phyloP scores from a whole-genome alignment of 1,140 invertebrate genomes.

The Oryctes rhinoceros region DNA sequence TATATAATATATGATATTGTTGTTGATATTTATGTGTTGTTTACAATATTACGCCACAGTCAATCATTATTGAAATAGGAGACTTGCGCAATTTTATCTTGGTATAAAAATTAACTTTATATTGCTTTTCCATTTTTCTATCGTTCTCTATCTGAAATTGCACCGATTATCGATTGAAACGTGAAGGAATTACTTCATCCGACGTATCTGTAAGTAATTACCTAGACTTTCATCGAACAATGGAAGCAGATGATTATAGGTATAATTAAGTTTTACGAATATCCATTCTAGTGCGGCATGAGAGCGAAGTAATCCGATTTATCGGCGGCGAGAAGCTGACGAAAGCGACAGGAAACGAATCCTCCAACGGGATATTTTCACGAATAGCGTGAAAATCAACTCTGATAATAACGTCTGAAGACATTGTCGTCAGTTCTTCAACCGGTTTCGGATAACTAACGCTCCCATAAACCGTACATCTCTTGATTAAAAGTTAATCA shows the following conservation, averaged over 20 bases:
- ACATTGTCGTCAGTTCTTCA: slow-evolving; percentile 22
- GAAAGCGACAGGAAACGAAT: not conserved
- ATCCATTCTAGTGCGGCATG: slow-evolving; percentile 13
- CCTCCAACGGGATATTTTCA: slow-evolving; percentile 25
- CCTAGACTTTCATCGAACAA: slow-evolving; percentile 13
- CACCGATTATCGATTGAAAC: not conserved
- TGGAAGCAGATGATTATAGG: slow-evolving; percentile 21
- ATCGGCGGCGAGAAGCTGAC: slow-evolving; percentile 17
- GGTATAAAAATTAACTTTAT: not conserved
- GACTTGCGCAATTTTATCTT: too few relatives aligned
- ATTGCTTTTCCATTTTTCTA: not conserved
- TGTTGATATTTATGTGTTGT: too few relatives aligned
- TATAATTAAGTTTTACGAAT: slow-evolving; percentile 35
- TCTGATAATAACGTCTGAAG: slow-evolving; percentile 11
- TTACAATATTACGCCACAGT: too few relatives aligned
- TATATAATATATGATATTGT: too few relatives aligned
- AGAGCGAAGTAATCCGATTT: slow-evolving; percentile 25
- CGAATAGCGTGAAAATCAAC: slow-evolving; percentile 31
- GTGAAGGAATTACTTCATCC: not conserved
- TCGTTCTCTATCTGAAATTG: not conserved
- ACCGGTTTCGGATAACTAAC: slow-evolving; percentile 18
- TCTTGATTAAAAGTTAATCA: slow-evolving; percentile 31
- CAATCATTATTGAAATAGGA: too few relatives aligned
- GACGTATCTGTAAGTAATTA: slow-evolving; percentile 20
- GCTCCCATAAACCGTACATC: slow-evolving; percentile 3